A percentile compares a stretch with the other conserved stretches of the same genome.
These are phyloP conservation scores for Archivesica marissinica DNA, from an alignment of 1,140 invertebrate species.

Conservation along the genomic window DNA sequence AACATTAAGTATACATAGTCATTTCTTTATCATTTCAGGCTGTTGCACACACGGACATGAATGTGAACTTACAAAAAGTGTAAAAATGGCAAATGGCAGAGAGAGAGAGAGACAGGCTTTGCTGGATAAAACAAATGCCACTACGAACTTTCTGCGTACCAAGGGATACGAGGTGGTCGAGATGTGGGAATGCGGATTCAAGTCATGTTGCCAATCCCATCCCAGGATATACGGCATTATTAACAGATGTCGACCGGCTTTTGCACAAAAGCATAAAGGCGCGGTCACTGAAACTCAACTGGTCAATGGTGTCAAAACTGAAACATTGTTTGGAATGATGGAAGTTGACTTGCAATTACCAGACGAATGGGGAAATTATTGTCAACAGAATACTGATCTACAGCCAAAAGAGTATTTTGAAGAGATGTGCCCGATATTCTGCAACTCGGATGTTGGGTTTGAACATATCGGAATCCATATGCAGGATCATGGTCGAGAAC, in stretches of 20 bases:
- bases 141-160: slow-evolving; percentile 18
- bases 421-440: slow-evolving; percentile 54
- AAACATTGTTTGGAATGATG: too few relatives aligned
- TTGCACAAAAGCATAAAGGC: too few relatives aligned
- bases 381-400: too few relatives aligned
- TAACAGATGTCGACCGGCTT: background rate
- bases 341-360: too few relatives aligned
- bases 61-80: slow-evolving; percentile 7
- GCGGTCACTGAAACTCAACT: too few relatives aligned
- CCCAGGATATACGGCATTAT: background rate
- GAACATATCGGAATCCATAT: slow-evolving; percentile 58
- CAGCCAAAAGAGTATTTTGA: too few relatives aligned
- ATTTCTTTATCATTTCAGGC: background rate
- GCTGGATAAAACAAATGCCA: background rate
- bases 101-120: slow-evolving; percentile 32
- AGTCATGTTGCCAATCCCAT: background rate
- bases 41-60: slow-evolving; percentile 9
- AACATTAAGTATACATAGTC: background rate
- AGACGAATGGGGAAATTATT: too few relatives aligned
- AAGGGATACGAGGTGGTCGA: slow-evolving; percentile 27
- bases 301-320: too few relatives aligned
- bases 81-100: slow-evolving; percentile 25
- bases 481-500: slow-evolving; percentile 26
- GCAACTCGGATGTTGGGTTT: slow-evolving; percentile 54
- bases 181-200: slow-evolving; percentile 38